Evolutionary conservation across 2,797 vertebrate species (phyloP), one percentile per base, ranked within the genome.

Genomic region (Bryconaethiops microstoma): DNA sequence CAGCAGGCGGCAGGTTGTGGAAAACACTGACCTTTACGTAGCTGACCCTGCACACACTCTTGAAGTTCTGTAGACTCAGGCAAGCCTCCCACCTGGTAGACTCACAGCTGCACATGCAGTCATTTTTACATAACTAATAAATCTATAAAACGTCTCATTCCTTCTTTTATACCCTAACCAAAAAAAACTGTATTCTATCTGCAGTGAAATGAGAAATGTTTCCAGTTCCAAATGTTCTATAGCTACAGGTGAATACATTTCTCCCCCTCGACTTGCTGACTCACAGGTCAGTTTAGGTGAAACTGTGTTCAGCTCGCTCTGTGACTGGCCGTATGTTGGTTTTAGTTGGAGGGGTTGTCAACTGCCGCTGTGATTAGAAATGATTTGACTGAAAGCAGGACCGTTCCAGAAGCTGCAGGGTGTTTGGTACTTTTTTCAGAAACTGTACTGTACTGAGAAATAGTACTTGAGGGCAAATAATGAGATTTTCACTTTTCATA

Each of bases 1-100:
- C 74, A 73, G 68, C 60, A 10, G 60, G 75, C 80, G 77, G 29
- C 60, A 39, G 78, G 40, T 86, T 86, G 81, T 91, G 90, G 91
- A 91, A 92, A 93, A 91, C 69, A 23, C 76, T 89, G 89, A 90
- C 90, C 91, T 90, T 79, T 81, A 82, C 76, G 42, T 85, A 87
- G 67, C 82, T 81, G 76, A 85, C 88, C 85, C 45, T 57, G 79
- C 78, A 74, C 65, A 60, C 29, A 71, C 79, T 55, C 42, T 50
- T 70, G 42, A 60, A 68, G 54, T 50, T 72, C 54, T 79, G 60
- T 9, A 3, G 64, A 77, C 75, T 76, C 35, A 42, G 29, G 12
- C 39, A 60, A 74, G n/a, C 19, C 65, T 57, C 79, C 62, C 69
- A 55, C 21, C 21, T 29, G 50, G 60, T 45, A 67, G 80, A 7